Percentiles rank a stretch among this genome's conserved stretches.
These are phyloP conservation scores for Cheilosia pagana DNA, from an alignment of 2,888 invertebrate genomes.

Conservation along the genomic window DNA sequence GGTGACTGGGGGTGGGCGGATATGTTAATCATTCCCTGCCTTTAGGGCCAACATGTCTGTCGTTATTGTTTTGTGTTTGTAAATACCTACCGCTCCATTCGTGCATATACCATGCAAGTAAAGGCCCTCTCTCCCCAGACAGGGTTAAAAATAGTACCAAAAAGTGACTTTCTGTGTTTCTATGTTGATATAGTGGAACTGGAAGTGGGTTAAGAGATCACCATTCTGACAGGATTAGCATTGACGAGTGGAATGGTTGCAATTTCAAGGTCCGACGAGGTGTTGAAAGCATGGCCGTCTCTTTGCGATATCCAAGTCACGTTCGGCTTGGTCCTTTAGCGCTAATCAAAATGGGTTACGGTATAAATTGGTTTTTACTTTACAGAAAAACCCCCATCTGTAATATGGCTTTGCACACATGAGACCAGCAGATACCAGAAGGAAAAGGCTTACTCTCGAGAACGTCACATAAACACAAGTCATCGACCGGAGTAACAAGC, in stretches of 20 bases:
- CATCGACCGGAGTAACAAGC: background rate
- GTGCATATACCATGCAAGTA: too few relatives aligned
- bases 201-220: constrained; percentile 51
- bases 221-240: constrained; percentile 22
- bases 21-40: constrained; percentile 54
- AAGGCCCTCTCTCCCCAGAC: constrained; percentile 30
- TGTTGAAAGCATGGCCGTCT: constrained; percentile 3
- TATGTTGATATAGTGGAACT: background rate
- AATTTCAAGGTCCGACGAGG: constrained; percentile 12
- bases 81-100: constrained; percentile 5
- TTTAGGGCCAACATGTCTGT: constrained; percentile 41
- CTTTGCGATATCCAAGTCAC: constrained; percentile 34
- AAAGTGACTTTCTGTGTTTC: background rate
- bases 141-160: constrained; percentile 47
- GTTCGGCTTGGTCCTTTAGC: constrained; percentile 34
- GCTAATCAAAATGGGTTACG: constrained; percentile 43
- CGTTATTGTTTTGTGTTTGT: constrained; percentile 29
- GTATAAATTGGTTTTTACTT: constrained; percentile 35
- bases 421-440: background rate
- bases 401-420: background rate
- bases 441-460: background rate
- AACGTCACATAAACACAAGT: constrained; percentile 1
- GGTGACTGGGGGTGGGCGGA: background rate
- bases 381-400: constrained; percentile 11
- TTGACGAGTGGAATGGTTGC: background rate